Base-by-base conservation (phyloP, 2,113 vertebrate species). In the Nerophis ophidion region DNA sequence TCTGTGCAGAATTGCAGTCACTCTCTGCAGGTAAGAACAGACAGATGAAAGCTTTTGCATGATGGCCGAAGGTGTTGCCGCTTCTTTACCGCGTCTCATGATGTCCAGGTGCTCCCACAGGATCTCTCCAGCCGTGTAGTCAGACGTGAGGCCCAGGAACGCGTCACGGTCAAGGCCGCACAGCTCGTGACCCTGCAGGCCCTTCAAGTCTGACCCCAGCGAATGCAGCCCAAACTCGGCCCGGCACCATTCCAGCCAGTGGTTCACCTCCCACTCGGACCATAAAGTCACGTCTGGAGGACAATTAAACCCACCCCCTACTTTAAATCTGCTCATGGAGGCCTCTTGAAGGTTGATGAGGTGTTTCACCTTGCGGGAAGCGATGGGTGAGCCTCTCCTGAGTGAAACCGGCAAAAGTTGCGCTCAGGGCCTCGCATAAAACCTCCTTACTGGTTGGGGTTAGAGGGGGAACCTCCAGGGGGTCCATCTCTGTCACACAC, bases 221-320 rank as follows among this genome's bases (percentile, higher is more conserved):
- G 59, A 35, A 19, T 66, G 72, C 13, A 90, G 79, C 2, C 88
- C 83, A 16, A 90, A 90, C 75, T 90, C 87, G 1, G 60, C 59
- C 79, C 76, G 80, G 61, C 86, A 86, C 88, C 88, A 90, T 75
- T 86, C 82, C 66, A 90, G 58, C 88, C 88, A 90, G 75, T 84
- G 78, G 68, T 71, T 81, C 36, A 90, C 87, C 76, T 89, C 83
- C 87, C 81, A 82, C 12, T 85, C 74, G 0, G 85, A 86, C 87
- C 88, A 89, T 71, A 81, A 3, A 2, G 10, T 71, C 0, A 84
- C 84, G 65, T 88, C 88, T 89, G 26, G 26, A 15, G 57, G 15
- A 7, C 5, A 33, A 13, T 16, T 19, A 26, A 40, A 16, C 8
- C 8, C 10, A 12, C 7, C 15, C 7, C 26, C 17, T 4, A 10